Evolutionary conservation across 2,888 invertebrate genomes (phyloP).

Genomic region (Drosophila aldrichi): DNA sequence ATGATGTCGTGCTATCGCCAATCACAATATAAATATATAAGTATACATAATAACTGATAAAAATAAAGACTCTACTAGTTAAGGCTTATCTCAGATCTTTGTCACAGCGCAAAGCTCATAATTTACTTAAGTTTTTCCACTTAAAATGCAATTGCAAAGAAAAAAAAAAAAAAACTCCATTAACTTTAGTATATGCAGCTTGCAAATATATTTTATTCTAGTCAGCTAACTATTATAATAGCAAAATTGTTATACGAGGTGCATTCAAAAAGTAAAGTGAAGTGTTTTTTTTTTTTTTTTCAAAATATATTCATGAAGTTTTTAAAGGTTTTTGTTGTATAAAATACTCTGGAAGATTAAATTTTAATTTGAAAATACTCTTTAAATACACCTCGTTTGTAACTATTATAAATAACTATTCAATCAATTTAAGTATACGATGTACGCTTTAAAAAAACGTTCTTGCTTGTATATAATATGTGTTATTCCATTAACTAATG

Average conservation of each 20-base stretch:
- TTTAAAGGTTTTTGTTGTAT: background rate
- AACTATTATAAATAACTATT: background rate
- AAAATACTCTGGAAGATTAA: background rate
- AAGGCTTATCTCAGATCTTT: conserved; percentile 32
- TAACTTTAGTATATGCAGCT: background rate
- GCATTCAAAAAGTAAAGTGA: background rate
- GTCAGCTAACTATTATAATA: background rate
- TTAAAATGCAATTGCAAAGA: conserved; percentile 11
- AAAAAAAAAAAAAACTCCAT: background rate
- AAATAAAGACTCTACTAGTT: conserved; percentile 8
- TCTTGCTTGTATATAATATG: background rate
- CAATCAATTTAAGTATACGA: too few species aligned
- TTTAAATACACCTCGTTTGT: background rate
- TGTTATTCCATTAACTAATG: background rate
- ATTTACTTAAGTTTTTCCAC: conserved; percentile 31
- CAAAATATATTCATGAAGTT: background rate
- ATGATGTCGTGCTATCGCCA: conserved; percentile 10
- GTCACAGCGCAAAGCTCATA: conserved; percentile 1
- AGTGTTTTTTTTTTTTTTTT: background rate
- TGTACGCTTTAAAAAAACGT: background rate
- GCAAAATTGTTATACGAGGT: background rate
- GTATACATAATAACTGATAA: conserved; percentile 10
- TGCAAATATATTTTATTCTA: too few species aligned
- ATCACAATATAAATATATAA: conserved; percentile 3
- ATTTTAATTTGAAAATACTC: background rate